These are phyloP conservation scores for Mallotus villosus DNA, from an alignment of 2,797 vertebrate species.

Conservation along the genomic window DNA sequence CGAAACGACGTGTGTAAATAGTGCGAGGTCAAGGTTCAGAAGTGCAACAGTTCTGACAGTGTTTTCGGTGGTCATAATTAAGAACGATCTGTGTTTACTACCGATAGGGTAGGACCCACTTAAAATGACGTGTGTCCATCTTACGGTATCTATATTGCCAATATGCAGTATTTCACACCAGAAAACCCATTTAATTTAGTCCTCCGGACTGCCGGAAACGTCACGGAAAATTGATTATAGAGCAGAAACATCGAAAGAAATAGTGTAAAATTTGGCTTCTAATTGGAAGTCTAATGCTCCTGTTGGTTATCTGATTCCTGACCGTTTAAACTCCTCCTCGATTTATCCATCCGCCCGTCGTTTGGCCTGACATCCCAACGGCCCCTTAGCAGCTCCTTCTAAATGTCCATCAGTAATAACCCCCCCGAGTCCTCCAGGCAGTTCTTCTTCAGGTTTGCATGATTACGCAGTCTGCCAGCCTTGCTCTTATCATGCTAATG, in stretches of 20 bases:
- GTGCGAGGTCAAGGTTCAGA: too few relatives aligned
- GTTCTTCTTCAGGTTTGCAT: slow-evolving; percentile 14
- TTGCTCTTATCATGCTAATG: slow-evolving; percentile 43
- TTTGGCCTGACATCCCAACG: slow-evolving; percentile 17
- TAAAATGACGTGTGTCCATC: slow-evolving; percentile 18
- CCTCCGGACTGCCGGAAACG: slow-evolving; percentile 3
- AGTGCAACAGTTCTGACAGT: too few relatives aligned
- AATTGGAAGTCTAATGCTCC: slow-evolving; percentile 8
- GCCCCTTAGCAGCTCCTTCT: slow-evolving; percentile 12
- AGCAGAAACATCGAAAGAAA: not conserved
- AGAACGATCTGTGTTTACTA: too few relatives aligned
- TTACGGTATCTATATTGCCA: not conserved
- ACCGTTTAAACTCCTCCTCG: not conserved
- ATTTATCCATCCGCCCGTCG: slow-evolving; percentile 24
- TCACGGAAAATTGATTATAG: not conserved
- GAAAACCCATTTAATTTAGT: not conserved
- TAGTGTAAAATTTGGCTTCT: not conserved
- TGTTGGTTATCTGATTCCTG: slow-evolving; percentile 14
- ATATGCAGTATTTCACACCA: slow-evolving; percentile 1
- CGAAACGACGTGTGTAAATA: too few relatives aligned
- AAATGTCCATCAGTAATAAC: slow-evolving; percentile 19
- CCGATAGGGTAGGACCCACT: slow-evolving; percentile 8
- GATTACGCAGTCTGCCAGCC: slow-evolving; percentile 33
- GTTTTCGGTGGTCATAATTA: too few relatives aligned
- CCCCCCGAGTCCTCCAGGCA: slow-evolving; percentile 11